Conservation (phyloP, 2,797 vertebrate species). For the Anabacerthia variegaticeps region DNA sequence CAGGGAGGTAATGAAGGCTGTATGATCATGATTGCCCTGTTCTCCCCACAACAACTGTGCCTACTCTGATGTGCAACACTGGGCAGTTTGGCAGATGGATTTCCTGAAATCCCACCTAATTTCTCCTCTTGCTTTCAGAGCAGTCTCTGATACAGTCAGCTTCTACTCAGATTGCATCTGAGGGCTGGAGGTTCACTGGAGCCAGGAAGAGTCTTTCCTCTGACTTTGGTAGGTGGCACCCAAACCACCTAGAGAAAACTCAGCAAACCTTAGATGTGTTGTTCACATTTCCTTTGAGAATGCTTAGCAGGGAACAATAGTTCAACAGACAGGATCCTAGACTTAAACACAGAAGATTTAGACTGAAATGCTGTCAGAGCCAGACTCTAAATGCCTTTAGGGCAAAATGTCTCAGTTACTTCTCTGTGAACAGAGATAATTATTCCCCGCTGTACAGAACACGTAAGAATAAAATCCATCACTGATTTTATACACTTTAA, state of each 20-base stretch:
- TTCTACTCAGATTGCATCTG: background rate
- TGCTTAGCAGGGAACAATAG: background rate
- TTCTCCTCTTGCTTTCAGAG: background rate
- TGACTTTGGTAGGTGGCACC: background rate
- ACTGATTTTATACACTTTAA: background rate
- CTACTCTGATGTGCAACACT: background rate
- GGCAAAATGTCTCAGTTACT: background rate
- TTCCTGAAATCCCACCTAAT: background rate
- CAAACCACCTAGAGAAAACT: background rate
- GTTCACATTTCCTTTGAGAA: background rate
- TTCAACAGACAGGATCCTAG: background rate
- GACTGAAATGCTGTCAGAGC: background rate
- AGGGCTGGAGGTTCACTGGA: background rate
- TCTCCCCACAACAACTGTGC: fast-evolving
- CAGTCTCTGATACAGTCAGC: background rate
- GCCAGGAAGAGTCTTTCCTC: background rate
- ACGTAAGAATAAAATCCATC: background rate
- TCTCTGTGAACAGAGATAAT: background rate
- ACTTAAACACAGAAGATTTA: background rate
- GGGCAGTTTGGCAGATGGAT: background rate
- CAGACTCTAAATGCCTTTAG: background rate
- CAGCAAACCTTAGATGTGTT: background rate
- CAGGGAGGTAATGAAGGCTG: background rate
- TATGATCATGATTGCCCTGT: background rate
- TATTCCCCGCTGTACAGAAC: background rate